Base-by-base conservation (phyloP, 2,888 invertebrate genomes). In the Acanthopleura granulata region DNA sequence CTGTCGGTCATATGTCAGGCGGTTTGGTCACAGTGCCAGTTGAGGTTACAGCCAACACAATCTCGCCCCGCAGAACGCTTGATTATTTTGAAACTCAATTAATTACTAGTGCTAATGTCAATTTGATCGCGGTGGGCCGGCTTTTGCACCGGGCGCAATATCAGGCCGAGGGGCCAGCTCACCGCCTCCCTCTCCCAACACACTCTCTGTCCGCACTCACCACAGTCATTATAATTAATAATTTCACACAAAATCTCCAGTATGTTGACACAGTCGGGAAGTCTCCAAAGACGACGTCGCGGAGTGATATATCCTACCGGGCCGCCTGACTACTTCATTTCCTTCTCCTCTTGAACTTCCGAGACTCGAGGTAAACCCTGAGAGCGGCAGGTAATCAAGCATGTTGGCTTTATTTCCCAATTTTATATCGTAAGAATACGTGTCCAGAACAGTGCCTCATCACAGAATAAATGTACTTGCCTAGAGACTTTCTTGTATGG, bases 31-130 rank as follows among this genome's bases (percentile, higher is more conserved):
- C 57, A 57, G 22, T 18, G 22, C 57, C 57, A 12, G 22, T 18
- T 18, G 57, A 57, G 57, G 57, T 22, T 18, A 57, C n/a, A 22
- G 57, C n/a, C 57, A 57, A 22, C 57, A 57, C 57, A 57, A 57
- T 57, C 57, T 57, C 57, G 57, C 57, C 22, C 6, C 1, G n/a
- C 6, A 57, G 57, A 9, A 57, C 6, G 57, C 57, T 57, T 57
- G 57, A 57, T 57, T 57, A 57, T 57, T 57, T 57, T 57, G 57
- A 57, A 57, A 57, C 57, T 57, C 57, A 57, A 57, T 57, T 57
- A 57, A 57, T 57, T 57, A 57, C 57, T 22, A 12, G 57, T 57
- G 57, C 57, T 57, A 57, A 57, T 57, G 57, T 57, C 57, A 57
- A 57, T 57, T 57, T 57, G 57, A 57, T 57, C 57, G 57, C 40